Percentiles rank a stretch among this genome's conserved stretches.
phyloP scores from a whole-genome alignment of 1,140 invertebrate species.

The Hyphantria cunea region DNA sequence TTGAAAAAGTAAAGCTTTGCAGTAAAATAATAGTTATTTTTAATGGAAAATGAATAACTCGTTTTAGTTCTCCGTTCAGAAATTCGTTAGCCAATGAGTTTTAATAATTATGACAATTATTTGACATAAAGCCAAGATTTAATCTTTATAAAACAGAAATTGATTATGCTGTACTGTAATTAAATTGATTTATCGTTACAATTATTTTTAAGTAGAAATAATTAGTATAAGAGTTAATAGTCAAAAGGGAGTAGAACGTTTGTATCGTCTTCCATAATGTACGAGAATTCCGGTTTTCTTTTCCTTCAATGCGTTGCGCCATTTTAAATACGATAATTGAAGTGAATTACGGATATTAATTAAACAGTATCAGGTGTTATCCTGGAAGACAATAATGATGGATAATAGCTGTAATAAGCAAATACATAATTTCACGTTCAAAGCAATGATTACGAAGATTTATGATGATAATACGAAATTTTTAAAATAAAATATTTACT shows the following conservation, averaged over 20 bases:
- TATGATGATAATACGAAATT: constrained; percentile 72
- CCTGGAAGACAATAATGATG: constrained; percentile 80
- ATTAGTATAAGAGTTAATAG: constrained; percentile 27
- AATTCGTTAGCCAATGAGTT: too few species aligned
- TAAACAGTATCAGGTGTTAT: constrained; percentile 64
- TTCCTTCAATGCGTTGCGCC: constrained; percentile 47
- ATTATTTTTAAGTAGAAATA: too few species aligned
- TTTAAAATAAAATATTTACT: constrained; percentile 79
- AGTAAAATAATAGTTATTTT: too few species aligned
- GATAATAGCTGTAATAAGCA: constrained; percentile 75
- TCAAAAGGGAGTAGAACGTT: constrained; percentile 54
- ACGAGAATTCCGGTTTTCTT: constrained; percentile 63
- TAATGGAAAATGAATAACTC: too few species aligned
- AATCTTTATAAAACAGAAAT: too few species aligned
- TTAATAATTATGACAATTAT: too few species aligned
- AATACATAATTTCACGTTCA: constrained; percentile 74
- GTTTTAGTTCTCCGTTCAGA: too few species aligned
- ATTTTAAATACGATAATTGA: constrained; percentile 40
- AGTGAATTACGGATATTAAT: constrained; percentile 41
- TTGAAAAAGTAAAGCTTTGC: too few species aligned
- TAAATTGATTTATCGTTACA: too few species aligned
- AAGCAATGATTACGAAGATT: constrained; percentile 65
- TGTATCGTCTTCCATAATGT: constrained; percentile 79
- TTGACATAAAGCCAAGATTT: too few species aligned
- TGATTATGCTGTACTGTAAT: too few species aligned